A percentile compares a stretch with the other conserved stretches of the same genome.
Conservation (phyloP, 2,888 invertebrate genomes). For the Eupithecia pulchellata region DNA sequence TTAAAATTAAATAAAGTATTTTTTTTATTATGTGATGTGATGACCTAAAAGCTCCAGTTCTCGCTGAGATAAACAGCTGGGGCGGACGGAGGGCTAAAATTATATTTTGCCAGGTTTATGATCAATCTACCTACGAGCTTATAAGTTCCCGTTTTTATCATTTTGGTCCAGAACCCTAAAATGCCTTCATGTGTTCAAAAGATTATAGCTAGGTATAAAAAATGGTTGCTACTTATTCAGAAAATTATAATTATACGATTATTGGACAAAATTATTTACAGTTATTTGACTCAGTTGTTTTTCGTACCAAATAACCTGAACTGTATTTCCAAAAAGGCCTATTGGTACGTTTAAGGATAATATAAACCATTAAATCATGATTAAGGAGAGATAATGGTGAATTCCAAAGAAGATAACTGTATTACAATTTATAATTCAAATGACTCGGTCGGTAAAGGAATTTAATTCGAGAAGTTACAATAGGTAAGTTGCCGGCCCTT, state of each 20-base stretch:
- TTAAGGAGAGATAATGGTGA: slow-evolving; percentile 27
- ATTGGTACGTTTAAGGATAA: slow-evolving; percentile 5
- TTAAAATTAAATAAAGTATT: background rate
- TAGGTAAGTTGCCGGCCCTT: slow-evolving; percentile 69
- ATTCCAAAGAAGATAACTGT: slow-evolving; percentile 29
- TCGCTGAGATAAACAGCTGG: background rate
- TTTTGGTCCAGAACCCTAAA: background rate
- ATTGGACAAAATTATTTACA: background rate
- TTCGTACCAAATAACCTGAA: background rate
- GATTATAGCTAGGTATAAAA: too few relatives aligned
- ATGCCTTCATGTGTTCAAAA: background rate
- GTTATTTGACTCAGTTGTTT: background rate
- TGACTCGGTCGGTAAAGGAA: slow-evolving; percentile 59
- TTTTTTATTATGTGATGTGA: background rate
- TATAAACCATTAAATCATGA: slow-evolving; percentile 31
- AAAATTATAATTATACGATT: background rate
- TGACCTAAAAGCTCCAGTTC: background rate
- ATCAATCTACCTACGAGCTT: background rate
- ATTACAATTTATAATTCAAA: slow-evolving; percentile 36
- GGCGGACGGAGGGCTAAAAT: background rate
- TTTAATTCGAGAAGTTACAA: slow-evolving; percentile 73
- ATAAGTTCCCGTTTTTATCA: background rate
- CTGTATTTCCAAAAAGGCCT: background rate
- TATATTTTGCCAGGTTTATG: background rate
- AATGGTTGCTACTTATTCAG: too few relatives aligned